These are phyloP conservation scores for Neotoxoptera formosana DNA, from an alignment of 1,140 invertebrate genomes.

Conservation along the genomic window DNA sequence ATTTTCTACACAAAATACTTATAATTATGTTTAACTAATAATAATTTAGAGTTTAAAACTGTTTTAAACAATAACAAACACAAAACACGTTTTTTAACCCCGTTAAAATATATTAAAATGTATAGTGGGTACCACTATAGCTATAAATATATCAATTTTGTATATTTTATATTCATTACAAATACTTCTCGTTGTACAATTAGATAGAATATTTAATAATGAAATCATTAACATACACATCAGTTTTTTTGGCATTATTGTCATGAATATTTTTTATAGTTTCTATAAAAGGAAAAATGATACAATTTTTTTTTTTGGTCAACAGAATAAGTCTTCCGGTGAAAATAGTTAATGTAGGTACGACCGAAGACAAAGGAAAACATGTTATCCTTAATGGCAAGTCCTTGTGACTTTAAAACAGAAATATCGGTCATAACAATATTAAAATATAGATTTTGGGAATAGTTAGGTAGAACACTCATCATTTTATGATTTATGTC, in stretches of 20 bases:
- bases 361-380: not conserved
- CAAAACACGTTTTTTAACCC: too few species aligned
- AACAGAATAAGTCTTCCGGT: not conserved
- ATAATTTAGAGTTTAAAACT: not conserved
- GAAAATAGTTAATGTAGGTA: not conserved
- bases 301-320: not conserved
- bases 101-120: too few species aligned
- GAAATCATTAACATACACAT: not conserved
- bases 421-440: not conserved
- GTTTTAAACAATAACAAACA: not conserved
- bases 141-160: not conserved
- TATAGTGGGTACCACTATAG: not conserved
- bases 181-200: not conserved
- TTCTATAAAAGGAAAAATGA: not conserved
- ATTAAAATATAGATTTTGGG: not conserved
- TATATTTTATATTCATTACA: not conserved
- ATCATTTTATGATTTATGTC: not conserved
- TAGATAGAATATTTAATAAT: not conserved
- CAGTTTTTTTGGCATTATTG: not conserved
- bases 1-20: too few species aligned
- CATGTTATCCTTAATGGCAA: not conserved
- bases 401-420: not conserved
- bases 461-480: not conserved
- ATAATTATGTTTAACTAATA: not conserved
- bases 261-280: not conserved